Evolutionary conservation across 1,140 invertebrate genomes (phyloP), one percentile per base, ranked within the genome.

Genomic region (Temnothorax longispinosus): DNA sequence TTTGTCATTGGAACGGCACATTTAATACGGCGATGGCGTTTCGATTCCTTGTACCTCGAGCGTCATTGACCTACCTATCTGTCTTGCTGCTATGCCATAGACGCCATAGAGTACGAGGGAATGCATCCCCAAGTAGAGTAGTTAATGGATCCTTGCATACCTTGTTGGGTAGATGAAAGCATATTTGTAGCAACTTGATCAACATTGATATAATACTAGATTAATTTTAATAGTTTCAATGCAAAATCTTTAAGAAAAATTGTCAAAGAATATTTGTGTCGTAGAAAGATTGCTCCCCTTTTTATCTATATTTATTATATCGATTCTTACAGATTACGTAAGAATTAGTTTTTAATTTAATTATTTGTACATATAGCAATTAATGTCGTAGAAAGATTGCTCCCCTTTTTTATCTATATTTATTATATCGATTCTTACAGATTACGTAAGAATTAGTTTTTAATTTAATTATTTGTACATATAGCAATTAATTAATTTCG

Each of bases 91-190:
- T 67, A 41, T 60, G 54, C 41, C 32, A 8, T 50, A 41, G 38
- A 41, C 44, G 41, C 41, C 32, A 8, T 38, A 62, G 69, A 84
- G 67, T 60, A 81, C 64, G 38, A 38, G 41, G 41, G 80, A 84
- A 75, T 84, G 80, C 54, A 75, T 75, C n/a, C 21, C 32, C 54
- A 82, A 47, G 41, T 58, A 44, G 38, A 82, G 41, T 7, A 52
- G 65, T 52, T 82, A 82, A 82, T 74, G n/a, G 69, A 75, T 75
- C 41, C 21, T 27, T 13, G 54, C 69, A 84, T 84, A 50, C 69
- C 69, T 38, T n/a, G 41, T 38, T 75, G 27, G 13, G 1, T 50
- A 58, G 41, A 38, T 74, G 80, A 75, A 84, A 84, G 80, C 69
- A 75, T 35, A 60, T 75, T 60, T 38, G 69, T 50, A 4, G 13